phyloP scores from a whole-genome alignment of 1,140 invertebrate genomes.

The Conus ventricosus region DNA sequence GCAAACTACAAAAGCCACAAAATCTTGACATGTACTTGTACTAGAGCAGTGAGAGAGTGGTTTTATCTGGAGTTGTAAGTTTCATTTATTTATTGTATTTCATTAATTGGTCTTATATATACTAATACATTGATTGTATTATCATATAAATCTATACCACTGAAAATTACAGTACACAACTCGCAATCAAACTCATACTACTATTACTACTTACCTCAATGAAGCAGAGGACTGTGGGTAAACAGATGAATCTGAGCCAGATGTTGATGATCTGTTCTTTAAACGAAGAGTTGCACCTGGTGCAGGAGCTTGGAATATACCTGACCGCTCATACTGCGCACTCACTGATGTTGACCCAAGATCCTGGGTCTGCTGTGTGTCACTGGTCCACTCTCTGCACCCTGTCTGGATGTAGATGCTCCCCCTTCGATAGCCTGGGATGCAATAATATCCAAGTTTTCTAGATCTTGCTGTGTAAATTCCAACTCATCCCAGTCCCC shows the following conservation, averaged over 20 bases:
- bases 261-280: constrained; percentile 17
- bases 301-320: constrained; percentile 22
- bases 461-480: constrained; percentile 36
- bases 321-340: too few species aligned
- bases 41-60: too few species aligned
- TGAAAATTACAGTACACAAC: too few species aligned
- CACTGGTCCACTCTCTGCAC: not conserved
- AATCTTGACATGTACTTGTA: too few species aligned
- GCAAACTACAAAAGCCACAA: too few species aligned
- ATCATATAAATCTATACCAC: too few species aligned
- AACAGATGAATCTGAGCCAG: constrained; percentile 17
- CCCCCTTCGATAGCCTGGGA: constrained; percentile 33
- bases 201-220: constrained; percentile 8
- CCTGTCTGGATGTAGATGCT: not conserved
- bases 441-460: constrained; percentile 31
- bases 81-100: too few species aligned
- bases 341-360: not conserved
- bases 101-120: too few species aligned
- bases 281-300: not conserved
- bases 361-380: not conserved
- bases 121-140: not conserved
- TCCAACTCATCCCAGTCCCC: constrained; percentile 34
- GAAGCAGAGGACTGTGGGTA: constrained; percentile 28
- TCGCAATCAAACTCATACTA: too few species aligned
- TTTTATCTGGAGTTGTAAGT: too few species aligned